Conservation (phyloP, 2,888 invertebrate species). For the Podabrus alpinus region DNA sequence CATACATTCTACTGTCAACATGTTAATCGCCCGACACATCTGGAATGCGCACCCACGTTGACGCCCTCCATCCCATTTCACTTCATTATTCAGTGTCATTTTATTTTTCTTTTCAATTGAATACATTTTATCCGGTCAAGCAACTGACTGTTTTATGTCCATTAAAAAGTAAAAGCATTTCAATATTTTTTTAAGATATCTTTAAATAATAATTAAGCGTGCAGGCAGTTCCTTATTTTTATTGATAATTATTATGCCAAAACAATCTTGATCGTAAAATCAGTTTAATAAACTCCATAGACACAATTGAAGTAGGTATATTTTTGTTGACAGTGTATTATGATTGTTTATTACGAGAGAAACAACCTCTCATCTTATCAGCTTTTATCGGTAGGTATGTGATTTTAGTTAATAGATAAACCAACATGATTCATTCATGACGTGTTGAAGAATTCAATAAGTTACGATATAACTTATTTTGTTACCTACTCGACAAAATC, state of each 20-base stretch:
- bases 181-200: constrained; percentile 6
- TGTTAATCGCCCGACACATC: constrained; percentile 49
- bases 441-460: background rate
- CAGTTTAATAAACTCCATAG: background rate
- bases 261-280: background rate
- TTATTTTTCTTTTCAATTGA: constrained; percentile 37
- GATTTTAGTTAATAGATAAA: constrained; percentile 11
- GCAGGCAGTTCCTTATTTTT: background rate
- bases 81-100: constrained; percentile 46
- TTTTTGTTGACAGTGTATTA: background rate
- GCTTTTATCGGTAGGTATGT: constrained; percentile 2
- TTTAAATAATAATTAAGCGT: constrained; percentile 5
- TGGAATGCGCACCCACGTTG: constrained; percentile 50
- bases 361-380: constrained; percentile 5
- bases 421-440: constrained; percentile 14
- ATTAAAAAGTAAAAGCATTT: constrained; percentile 5
- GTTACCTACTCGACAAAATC: background rate
- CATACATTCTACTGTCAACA: constrained; percentile 44
- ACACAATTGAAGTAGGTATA: background rate
- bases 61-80: constrained; percentile 45
- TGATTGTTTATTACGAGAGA: background rate
- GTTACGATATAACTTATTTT: background rate
- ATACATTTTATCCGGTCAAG: constrained; percentile 20
- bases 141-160: constrained; percentile 6
- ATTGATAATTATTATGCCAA: background rate